Base-by-base conservation (phyloP, 37 sponge, comb jelly and placozoan species). In the Ephydatia muelleri region DNA sequence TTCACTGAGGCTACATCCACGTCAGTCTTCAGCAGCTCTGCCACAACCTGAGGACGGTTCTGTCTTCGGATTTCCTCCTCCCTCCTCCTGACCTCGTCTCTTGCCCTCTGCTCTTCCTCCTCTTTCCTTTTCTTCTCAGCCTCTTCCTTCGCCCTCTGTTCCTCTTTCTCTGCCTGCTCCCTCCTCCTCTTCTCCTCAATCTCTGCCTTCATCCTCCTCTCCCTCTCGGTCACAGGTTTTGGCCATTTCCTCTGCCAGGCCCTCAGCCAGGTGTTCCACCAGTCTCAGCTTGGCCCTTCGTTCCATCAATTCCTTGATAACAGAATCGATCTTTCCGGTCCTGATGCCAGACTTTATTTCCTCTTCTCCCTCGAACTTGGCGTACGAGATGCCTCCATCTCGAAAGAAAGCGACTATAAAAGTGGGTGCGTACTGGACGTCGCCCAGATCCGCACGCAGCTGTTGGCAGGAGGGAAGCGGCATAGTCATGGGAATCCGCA, bases 101-200 rank as follows among this genome's bases (percentile, higher is more conserved):
- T 66, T 38, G 49, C 34, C 43, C 38, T 82, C 72, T 85, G 81
- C 73, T 93, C 87, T 68, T 93, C 90, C 40, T 86, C 80, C 70
- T 88, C 87, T 21, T 72, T 49, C 68, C 38, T 70, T 65, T 79
- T 84, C 78, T 77, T 57, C 39, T 81, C 84, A 47, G 80, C 90
- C 2, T 83, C 68, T 68, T 83, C 71, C 70, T 68, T 31, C 27
- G 65, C 36, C n/a, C 38, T 70, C 31, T 75, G 35, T 73, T 86
- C 84, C 48, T 87, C 88, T 34, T 34, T 66, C 83, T 85, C 87
- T 26, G 73, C 85, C 80, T 67, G 68, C 49, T 90, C 80, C 68
- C 84, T 91, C 48, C 76, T 86, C 77, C 87, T 49, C 32, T 84
- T 89, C 38, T 81, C 80, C 67, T 93, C 93, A 68, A 87, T 87